phyloP scores from a whole-genome alignment of 35 echinoderm and acorn worm species.

The Ptychodera flava region DNA sequence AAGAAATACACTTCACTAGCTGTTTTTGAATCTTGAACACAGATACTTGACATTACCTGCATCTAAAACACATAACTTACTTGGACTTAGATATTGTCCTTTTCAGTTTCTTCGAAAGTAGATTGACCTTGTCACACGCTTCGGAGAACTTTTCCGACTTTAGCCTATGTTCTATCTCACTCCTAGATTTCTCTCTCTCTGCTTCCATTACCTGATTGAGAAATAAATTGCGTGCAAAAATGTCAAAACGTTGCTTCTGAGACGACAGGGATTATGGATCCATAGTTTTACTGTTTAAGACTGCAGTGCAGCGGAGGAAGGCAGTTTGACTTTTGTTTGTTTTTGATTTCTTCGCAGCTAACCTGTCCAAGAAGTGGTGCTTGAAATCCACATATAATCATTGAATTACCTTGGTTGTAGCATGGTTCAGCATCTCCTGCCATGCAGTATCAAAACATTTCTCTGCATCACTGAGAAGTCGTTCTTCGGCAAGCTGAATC shows the following conservation, averaged over 20 bases:
- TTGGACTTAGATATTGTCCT: conserved; percentile 70
- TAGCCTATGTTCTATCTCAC: conserved; percentile 51
- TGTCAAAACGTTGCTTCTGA: not conserved
- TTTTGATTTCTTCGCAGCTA: not conserved
- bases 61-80: too few species aligned
- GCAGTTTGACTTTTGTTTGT: not conserved
- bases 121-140: conserved; percentile 47
- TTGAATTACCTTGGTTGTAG: conserved; percentile 60
- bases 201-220: conserved; percentile 55
- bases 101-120: conserved; percentile 61
- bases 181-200: conserved; percentile 46
- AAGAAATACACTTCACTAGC: too few species aligned
- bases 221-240: not conserved
- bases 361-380: not conserved
- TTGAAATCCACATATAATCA: not conserved
- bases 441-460: conserved; percentile 71
- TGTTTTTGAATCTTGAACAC: too few species aligned
- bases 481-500: conserved; percentile 61
- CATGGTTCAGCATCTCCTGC: conserved; percentile 86
- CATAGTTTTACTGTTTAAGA: not conserved
- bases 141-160: conserved; percentile 41
- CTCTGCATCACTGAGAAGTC: conserved; percentile 14
- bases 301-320: not conserved
- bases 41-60: too few species aligned
- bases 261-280: not conserved